Evolutionary conservation across 2,888 invertebrate genomes (phyloP).

Genomic region (Coleophora deauratella): DNA sequence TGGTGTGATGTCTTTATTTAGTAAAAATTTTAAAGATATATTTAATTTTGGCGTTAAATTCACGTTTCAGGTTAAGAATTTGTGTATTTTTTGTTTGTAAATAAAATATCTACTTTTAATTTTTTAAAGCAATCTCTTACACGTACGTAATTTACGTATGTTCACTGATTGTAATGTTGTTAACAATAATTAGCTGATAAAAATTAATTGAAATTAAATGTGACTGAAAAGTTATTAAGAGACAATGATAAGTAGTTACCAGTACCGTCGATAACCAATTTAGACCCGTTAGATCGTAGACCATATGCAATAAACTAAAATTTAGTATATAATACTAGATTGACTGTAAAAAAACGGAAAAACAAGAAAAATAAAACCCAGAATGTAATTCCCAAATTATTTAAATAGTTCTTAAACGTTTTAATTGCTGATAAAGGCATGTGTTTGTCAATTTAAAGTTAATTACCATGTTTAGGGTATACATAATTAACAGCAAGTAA

Average conservation of each 20-base stretch:
- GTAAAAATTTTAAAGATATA: too few species aligned
- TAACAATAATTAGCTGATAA: too few species aligned
- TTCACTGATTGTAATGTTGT: constrained; percentile 1
- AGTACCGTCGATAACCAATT: neutral
- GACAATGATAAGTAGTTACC: constrained; percentile 33
- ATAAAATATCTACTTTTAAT: too few species aligned
- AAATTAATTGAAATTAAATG: constrained; percentile 6
- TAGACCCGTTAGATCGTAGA: too few species aligned
- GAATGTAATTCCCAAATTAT: constrained; percentile 4
- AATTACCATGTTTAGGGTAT: constrained; percentile 28
- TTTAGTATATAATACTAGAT: neutral
- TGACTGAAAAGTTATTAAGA: constrained; percentile 16
- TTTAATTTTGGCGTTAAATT: too few species aligned
- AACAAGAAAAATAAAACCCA: neutral
- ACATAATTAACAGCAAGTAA: too few species aligned
- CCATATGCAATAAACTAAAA: neutral
- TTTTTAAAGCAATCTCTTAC: neutral
- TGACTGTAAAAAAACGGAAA: neutral
- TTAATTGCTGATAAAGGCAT: constrained; percentile 11
- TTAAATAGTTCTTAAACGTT: neutral
- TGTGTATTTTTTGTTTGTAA: too few species aligned
- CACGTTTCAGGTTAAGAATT: too few species aligned
- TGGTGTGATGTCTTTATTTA: too few species aligned
- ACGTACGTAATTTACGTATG: constrained; percentile 18
- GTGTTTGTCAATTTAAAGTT: constrained; percentile 41